Conservation (phyloP, 2,113 vertebrate genomes). For the Myanophis thanlyinensis region DNA sequence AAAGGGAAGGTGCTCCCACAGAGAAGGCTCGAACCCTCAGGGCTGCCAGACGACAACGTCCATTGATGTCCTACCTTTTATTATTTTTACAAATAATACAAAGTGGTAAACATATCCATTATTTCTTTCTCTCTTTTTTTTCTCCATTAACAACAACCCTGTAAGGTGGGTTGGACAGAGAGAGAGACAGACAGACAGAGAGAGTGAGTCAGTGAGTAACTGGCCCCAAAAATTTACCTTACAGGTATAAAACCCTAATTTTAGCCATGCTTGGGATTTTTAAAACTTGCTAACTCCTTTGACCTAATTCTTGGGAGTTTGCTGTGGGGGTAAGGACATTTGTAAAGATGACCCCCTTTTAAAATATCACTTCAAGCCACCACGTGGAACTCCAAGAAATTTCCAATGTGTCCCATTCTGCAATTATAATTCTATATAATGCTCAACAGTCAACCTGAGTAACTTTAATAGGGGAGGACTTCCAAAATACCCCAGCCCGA, state of each 20-base stretch:
- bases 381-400: background rate
- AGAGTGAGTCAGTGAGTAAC: no score
- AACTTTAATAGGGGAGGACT: background rate
- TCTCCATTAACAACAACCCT: no score
- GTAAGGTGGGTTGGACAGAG: no score
- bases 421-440: background rate
- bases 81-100: no score
- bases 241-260: background rate
- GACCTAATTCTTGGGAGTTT: background rate
- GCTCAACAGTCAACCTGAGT: background rate
- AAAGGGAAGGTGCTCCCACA: no score
- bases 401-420: background rate
- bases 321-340: background rate
- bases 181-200: no score
- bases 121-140: no score
- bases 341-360: background rate
- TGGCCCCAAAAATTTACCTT: background rate
- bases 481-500: background rate
- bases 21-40: no score
- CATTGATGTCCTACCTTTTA: no score
- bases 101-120: no score
- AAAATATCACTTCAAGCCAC: background rate
- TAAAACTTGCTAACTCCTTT: background rate
- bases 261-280: background rate
- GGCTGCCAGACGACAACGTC: no score